Conservation (phyloP, 2,797 vertebrate genomes). For the Choloepus didactylus region DNA sequence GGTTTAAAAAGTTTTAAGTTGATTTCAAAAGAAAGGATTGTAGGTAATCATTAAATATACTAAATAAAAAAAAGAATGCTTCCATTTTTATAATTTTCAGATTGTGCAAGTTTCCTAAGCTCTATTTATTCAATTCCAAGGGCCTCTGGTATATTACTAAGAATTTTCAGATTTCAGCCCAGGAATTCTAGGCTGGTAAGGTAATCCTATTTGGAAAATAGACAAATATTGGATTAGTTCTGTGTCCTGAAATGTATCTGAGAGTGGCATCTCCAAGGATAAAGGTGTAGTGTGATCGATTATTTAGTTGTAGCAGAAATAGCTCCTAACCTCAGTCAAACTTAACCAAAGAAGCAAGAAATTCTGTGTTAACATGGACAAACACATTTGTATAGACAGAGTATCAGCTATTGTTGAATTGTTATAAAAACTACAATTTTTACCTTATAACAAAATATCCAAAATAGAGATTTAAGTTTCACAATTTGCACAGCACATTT, state of each 20-base stretch:
- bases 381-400: conserved; percentile 17
- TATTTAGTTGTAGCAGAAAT: background rate
- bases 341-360: background rate
- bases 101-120: background rate
- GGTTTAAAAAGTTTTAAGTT: background rate
- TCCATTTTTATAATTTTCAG: background rate
- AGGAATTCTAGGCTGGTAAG: background rate
- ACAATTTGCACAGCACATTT: background rate
- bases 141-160: background rate
- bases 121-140: background rate
- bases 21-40: background rate
- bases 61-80: background rate
- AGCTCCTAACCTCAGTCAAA: background rate
- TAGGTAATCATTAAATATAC: background rate
- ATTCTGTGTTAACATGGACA: background rate
- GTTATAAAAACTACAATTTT: background rate
- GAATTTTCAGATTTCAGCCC: background rate
- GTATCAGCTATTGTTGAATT: background rate
- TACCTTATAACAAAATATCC: conserved; percentile 2
- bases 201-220: background rate
- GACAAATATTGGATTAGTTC: background rate
- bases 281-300: background rate
- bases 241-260: background rate
- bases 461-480: conserved; percentile 17
- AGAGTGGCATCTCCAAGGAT: background rate